Evolutionary conservation across 2,113 vertebrate genomes (phyloP).

Genomic region (Balaeniceps rex): DNA sequence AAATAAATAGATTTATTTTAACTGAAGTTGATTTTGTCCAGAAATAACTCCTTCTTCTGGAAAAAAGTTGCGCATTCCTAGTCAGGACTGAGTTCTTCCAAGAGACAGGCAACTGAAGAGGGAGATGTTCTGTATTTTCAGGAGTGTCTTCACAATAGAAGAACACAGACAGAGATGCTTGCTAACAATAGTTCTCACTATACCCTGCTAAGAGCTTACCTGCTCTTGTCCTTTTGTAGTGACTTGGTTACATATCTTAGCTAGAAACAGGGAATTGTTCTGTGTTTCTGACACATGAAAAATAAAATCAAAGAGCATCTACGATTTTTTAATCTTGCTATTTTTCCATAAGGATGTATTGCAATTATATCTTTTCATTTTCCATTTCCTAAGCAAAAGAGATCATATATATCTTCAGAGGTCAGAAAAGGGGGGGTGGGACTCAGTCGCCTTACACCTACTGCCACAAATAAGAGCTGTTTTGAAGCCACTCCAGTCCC

Average conservation of each 20-base stretch:
- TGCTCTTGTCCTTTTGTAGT: background rate
- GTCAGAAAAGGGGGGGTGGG: background rate
- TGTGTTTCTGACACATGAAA: background rate
- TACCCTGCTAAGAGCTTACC: background rate
- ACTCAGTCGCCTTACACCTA: background rate
- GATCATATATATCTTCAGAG: background rate
- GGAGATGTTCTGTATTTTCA: background rate
- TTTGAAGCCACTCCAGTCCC: background rate
- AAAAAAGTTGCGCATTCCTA: background rate
- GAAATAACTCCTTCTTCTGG: background rate
- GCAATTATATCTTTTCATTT: background rate
- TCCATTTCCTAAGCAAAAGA: background rate
- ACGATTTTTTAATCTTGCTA: background rate
- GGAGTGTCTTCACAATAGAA: background rate
- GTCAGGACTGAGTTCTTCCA: background rate
- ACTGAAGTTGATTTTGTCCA: background rate
- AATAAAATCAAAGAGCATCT: background rate
- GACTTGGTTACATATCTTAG: background rate
- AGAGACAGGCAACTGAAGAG: background rate
- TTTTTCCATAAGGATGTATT: background rate
- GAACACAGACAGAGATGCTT: background rate
- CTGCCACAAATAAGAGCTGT: background rate
- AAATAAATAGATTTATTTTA: background rate
- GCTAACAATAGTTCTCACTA: background rate
- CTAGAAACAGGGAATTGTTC: background rate